Percentiles rank a stretch among this genome's conserved stretches.
Evolutionary conservation across 2,113 vertebrate species (phyloP).

Genomic region (Phrynosoma blainvillii): DNA sequence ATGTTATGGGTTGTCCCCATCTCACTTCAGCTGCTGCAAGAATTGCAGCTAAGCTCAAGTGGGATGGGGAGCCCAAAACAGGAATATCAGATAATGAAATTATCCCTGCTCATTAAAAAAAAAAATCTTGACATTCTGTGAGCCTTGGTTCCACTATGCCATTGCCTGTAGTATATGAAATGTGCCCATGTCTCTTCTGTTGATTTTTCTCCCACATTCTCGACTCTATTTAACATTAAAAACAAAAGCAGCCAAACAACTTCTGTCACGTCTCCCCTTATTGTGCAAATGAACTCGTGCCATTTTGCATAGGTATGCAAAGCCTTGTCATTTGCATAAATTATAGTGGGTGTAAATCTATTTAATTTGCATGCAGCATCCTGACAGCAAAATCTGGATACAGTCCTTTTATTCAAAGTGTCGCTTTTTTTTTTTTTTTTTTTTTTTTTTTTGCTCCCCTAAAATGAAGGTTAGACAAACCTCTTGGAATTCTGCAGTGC

Average conservation of each 20-base stretch:
- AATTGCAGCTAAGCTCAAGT: no score
- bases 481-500: not conserved
- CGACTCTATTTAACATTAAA: not conserved
- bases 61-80: no score
- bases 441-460: not conserved
- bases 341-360: not conserved
- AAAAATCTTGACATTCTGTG: not conserved
- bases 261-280: not conserved
- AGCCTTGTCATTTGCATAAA: constrained; percentile 7
- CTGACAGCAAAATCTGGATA: not conserved
- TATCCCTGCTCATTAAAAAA: no score
- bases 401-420: not conserved
- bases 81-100: no score
- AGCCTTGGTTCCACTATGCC: not conserved
- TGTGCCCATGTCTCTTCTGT: no score
- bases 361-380: not conserved
- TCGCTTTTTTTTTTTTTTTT: not conserved
- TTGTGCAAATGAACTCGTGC: not conserved
- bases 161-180: not conserved
- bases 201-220: not conserved
- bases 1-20: no score
- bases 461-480: not conserved
- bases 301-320: not conserved
- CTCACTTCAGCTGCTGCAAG: no score
- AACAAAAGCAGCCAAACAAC: not conserved